These are phyloP conservation scores for Hapalemur alaotrensis DNA, from an alignment of 2,797 vertebrate species.

Conservation along the genomic window DNA sequence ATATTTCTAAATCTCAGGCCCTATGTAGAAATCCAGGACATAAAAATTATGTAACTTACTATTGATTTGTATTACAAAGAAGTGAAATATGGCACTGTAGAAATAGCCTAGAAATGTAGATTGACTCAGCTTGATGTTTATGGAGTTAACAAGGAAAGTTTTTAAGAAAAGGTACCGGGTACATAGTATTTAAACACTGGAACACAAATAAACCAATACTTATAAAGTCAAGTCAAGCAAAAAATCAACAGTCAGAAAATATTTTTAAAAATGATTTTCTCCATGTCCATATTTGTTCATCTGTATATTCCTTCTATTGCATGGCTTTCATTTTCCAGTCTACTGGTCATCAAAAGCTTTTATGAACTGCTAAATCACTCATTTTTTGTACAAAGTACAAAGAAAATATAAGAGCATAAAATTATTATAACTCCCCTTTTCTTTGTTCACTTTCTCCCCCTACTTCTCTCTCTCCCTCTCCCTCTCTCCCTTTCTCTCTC, in stretches of 20 bases:
- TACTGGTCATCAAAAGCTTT: neutral
- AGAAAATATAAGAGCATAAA: neutral
- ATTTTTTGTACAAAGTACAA: neutral
- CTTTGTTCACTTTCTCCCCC: neutral
- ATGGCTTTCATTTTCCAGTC: neutral
- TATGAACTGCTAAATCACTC: neutral
- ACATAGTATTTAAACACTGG: neutral
- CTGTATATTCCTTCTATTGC: neutral
- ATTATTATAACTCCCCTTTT: neutral
- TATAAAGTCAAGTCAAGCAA: neutral
- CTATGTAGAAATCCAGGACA: neutral
- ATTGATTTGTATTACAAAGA: neutral
- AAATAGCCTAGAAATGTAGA: neutral
- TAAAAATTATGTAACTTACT: neutral
- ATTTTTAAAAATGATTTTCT: neutral
- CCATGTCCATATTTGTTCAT: neutral
- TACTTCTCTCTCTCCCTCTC: neutral
- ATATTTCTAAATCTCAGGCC: neutral
- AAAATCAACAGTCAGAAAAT: neutral
- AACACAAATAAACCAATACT: neutral
- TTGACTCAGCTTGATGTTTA: neutral
- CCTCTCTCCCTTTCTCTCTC: too few relatives aligned
- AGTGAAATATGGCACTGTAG: neutral
- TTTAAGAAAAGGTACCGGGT: neutral
- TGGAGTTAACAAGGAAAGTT: neutral